A percentile compares a stretch with the other conserved stretches of the same genome.
Conservation (phyloP, 2,888 invertebrate genomes). For the Amphimallon solstitiale region DNA sequence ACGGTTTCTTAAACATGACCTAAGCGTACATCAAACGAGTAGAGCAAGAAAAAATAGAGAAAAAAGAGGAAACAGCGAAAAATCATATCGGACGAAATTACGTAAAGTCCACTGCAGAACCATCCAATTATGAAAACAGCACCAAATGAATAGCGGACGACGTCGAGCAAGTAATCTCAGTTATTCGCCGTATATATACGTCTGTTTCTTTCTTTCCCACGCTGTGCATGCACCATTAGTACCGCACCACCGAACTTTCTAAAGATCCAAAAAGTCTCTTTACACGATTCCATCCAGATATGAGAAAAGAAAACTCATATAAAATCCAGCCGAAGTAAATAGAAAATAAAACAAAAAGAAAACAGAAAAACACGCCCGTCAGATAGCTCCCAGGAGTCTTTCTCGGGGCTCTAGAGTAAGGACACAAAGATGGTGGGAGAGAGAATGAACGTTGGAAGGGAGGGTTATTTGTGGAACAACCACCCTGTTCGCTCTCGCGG, state of each 20-base stretch:
- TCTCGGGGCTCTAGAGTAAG: slow-evolving; percentile 51
- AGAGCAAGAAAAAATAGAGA: neutral
- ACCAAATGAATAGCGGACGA: slow-evolving; percentile 27
- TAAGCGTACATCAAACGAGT: neutral
- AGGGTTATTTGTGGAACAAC: slow-evolving; percentile 26
- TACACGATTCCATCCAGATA: slow-evolving; percentile 34
- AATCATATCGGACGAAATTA: slow-evolving; percentile 21
- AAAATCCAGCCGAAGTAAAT: slow-evolving; percentile 57
- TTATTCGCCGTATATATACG: slow-evolving; percentile 18
- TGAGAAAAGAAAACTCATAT: slow-evolving; percentile 45
- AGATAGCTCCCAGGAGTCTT: slow-evolving; percentile 55
- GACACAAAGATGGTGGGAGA: slow-evolving; percentile 46
- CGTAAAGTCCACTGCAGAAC: slow-evolving; percentile 20
- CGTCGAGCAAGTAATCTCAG: slow-evolving; percentile 16
- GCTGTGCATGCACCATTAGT: slow-evolving; percentile 7
- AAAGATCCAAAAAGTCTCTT: slow-evolving; percentile 19
- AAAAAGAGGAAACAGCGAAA: neutral
- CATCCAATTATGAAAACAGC: slow-evolving; percentile 33
- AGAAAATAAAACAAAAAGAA: slow-evolving; percentile 58
- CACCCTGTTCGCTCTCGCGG: slow-evolving; percentile 42
- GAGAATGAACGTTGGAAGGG: no score
- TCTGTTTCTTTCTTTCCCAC: slow-evolving; percentile 16
- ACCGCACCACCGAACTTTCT: slow-evolving; percentile 23
- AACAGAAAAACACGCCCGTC: slow-evolving; percentile 46
- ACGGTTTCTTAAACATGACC: slow-evolving; percentile 10